phyloP scores from a whole-genome alignment of 1,140 invertebrate species.

The Polypedilum pembai region DNA sequence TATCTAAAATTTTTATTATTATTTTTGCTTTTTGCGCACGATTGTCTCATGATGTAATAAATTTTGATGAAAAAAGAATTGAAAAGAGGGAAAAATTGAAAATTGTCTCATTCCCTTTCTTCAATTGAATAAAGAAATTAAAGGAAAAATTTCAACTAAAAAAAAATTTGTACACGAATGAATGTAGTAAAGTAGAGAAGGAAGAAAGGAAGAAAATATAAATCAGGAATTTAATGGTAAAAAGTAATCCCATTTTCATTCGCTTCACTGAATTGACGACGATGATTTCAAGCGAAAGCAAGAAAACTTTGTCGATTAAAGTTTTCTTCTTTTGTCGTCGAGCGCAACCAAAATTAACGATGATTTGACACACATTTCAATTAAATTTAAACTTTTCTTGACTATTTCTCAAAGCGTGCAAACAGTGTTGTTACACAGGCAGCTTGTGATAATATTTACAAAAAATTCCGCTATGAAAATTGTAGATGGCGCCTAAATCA shows the following conservation, averaged over 20 bases:
- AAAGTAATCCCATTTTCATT: slow-evolving; percentile 14
- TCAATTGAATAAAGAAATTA: not conserved
- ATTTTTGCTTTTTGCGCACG: slow-evolving; percentile 25
- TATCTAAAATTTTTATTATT: not conserved
- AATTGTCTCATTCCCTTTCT: not conserved
- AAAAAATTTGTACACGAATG: not conserved
- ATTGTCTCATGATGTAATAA: slow-evolving; percentile 24
- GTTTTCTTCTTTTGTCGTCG: not conserved
- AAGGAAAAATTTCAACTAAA: not conserved
- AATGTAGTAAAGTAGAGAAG: no score
- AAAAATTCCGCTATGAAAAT: no score
- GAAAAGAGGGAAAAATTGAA: not conserved
- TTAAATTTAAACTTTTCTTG: slow-evolving; percentile 29
- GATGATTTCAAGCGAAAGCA: not conserved
- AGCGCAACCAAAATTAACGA: not conserved
- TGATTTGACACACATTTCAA: slow-evolving; percentile 27
- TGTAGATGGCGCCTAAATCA: no score
- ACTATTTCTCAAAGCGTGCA: not conserved
- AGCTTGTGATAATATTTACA: no score
- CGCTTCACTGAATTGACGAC: slow-evolving; percentile 9
- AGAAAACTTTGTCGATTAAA: slow-evolving; percentile 26
- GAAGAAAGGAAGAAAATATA: not conserved
- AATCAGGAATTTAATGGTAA: slow-evolving; percentile 25
- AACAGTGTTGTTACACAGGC: no score
- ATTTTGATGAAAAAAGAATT: not conserved